phyloP scores from a whole-genome alignment of 2,888 invertebrate species.

The Bombylius discolor region DNA sequence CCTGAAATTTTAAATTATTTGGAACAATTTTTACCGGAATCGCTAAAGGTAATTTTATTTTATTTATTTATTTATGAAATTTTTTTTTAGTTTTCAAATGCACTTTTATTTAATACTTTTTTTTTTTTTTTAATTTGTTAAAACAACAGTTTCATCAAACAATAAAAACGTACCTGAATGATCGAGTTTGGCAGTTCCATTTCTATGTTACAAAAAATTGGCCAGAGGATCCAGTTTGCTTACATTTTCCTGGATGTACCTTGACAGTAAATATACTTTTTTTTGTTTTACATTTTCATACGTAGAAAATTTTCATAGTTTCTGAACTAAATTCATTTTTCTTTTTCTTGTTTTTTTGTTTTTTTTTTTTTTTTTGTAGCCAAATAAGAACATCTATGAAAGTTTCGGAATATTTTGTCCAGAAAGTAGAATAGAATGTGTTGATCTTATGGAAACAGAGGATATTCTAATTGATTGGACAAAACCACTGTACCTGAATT shows the following conservation, averaged over 20 bases:
- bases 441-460: constrained; percentile 60
- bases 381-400: constrained; percentile 65
- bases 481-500: constrained; percentile 72
- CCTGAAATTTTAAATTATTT: constrained; percentile 68
- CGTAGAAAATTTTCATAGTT: not conserved
- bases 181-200: constrained; percentile 80
- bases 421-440: constrained; percentile 55
- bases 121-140: constrained; percentile 10
- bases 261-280: constrained; percentile 53
- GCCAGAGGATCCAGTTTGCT: constrained; percentile 71
- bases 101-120: not conserved
- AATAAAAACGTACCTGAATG: constrained; percentile 74
- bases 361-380: constrained; percentile 42
- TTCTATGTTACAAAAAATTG: constrained; percentile 82
- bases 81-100: not conserved
- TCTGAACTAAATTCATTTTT: not conserved
- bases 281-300: not conserved
- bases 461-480: constrained; percentile 68
- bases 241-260: constrained; percentile 82
- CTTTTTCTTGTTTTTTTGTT: not conserved
- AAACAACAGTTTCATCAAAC: constrained; percentile 75
- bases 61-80: no score
- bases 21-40: constrained; percentile 70
- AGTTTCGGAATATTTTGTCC: constrained; percentile 80
- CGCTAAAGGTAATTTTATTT: constrained; percentile 56